Evolutionary conservation across 1,140 invertebrate genomes (phyloP), one percentile per base, ranked within the genome.

Genomic region (Zaprionus camerounensis): DNA sequence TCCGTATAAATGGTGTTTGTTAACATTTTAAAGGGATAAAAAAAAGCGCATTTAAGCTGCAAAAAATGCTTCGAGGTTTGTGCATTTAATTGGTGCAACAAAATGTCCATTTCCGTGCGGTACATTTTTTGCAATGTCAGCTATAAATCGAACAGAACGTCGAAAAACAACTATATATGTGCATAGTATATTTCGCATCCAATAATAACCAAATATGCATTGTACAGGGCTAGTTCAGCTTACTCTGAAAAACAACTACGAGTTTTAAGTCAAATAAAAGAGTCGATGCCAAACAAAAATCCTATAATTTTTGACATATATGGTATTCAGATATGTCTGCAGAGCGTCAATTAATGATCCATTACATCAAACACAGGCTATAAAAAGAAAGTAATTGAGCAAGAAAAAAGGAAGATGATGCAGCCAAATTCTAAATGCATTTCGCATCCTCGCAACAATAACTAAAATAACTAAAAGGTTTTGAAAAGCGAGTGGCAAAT

Each of bases 401-500:
- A 17, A 17, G n/a, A 9, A 7, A 46, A 11, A 7, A 44, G 17
- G n/a, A 6, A 17, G 7, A 46, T 46, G n/a, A 46, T 46, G 41
- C n/a, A 46, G n/a, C n/a, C 41, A 17, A 44, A 44, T 44, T n/a
- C n/a, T n/a, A 44, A 46, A 46, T 46, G 41, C n/a, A 46, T 46
- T 46, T 46, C 38, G 38, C 15, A 41, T 28, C 28, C 28, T 31
- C 7, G n/a, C n/a, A 46, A 46, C 41, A 17, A 46, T 46, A 6
- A n/a, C 38, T 17, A 44, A 17, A n/a, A 46, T 46, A 46, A 46
- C 41, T 46, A 46, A 46, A 46, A 46, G 41, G 41, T 46, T 9
- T 46, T 46, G 41, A 11, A 9, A 46, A 46, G 41, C n/a, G 41
- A 46, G n/a, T 46, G n/a, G 41, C 41, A 46, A 70, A 82, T 75